Conservation (phyloP, 35 echinoderm and acorn worm species). For the Anneissia japonica region DNA sequence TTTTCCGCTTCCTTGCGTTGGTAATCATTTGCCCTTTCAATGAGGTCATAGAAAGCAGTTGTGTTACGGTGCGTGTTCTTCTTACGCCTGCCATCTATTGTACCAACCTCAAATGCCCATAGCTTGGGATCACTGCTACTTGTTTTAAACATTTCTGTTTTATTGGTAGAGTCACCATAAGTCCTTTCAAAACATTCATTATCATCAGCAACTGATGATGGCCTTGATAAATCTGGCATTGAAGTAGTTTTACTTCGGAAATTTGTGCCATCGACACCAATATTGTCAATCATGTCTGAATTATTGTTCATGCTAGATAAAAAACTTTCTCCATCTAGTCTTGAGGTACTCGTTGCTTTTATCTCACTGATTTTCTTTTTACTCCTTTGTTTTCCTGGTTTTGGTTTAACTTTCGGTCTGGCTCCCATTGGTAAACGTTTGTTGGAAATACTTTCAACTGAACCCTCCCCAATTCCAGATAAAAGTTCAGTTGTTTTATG, state of each 20-base stretch:
- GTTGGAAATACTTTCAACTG: not conserved
- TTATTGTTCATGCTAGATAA: not conserved
- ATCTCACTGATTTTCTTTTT: not conserved
- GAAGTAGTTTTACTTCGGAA: not conserved
- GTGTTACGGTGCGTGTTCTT: not conserved
- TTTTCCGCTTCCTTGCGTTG: not conserved
- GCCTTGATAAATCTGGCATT: not conserved
- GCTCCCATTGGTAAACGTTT: not conserved
- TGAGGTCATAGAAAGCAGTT: not conserved
- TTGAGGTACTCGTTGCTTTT: not conserved
- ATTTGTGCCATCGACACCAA: not conserved
- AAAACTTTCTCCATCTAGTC: not conserved
- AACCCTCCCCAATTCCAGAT: not conserved
- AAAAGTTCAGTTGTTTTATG: not conserved
- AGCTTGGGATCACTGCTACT: not conserved
- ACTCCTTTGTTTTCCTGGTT: not conserved
- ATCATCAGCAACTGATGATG: not conserved
- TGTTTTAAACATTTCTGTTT: not conserved
- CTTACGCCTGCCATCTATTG: not conserved
- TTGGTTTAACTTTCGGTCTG: not conserved
- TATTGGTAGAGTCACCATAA: not conserved
- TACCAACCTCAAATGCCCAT: not conserved
- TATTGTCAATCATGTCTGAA: not conserved
- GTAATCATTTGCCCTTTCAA: not conserved
- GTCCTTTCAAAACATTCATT: not conserved